Percentiles rank a stretch among this genome's conserved stretches.
phyloP scores from a whole-genome alignment of 2,797 vertebrate species.

The Chiloscyllium punctatum region DNA sequence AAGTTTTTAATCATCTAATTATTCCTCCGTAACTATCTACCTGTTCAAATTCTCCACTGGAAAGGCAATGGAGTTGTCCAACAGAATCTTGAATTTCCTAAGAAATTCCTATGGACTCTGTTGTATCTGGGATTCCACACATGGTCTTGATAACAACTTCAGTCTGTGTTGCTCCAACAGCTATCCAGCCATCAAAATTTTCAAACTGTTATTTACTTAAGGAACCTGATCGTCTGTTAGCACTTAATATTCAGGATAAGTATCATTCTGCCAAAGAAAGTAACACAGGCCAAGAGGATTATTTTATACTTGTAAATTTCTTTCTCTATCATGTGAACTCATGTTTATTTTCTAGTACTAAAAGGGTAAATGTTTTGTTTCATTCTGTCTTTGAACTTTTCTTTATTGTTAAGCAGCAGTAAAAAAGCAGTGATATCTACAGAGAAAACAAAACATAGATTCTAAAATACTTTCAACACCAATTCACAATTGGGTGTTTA shows the following conservation, averaged over 20 bases:
- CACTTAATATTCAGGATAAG: background rate
- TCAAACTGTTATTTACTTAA: background rate
- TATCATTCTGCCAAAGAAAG: background rate
- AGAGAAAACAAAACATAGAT: background rate
- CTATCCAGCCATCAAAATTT: too few species aligned
- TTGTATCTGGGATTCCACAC: too few species aligned
- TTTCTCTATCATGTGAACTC: background rate
- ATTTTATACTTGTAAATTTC: background rate
- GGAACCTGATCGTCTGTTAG: background rate
- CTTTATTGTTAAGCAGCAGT: background rate
- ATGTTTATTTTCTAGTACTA: too few species aligned
- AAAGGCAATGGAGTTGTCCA: too few species aligned
- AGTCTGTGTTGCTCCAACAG: too few species aligned
- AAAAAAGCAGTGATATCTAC: background rate
- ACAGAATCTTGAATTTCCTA: too few species aligned
- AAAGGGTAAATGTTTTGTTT: background rate
- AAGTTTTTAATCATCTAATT: too few species aligned
- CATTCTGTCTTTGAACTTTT: background rate
- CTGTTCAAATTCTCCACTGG: too few species aligned
- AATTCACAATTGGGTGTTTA: background rate
- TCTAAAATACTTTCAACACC: background rate
- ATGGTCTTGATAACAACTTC: too few species aligned
- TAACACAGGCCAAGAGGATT: background rate
- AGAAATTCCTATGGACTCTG: too few species aligned
- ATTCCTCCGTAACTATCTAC: too few species aligned